Conservation (phyloP, 2,113 vertebrate genomes). For the Mesoclemmys tuberculata region DNA sequence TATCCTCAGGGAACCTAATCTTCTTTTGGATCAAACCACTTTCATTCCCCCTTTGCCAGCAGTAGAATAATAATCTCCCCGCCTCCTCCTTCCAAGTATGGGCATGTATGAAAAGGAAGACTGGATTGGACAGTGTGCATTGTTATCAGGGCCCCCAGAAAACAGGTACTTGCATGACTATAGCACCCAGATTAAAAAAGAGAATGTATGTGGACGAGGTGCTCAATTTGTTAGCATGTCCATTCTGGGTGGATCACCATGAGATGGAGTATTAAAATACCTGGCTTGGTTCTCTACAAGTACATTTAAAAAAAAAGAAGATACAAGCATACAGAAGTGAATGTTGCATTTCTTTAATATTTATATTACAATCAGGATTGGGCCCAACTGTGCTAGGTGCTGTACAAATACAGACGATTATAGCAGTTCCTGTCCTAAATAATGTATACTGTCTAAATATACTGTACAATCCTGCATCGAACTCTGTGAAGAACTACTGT, state of each 20-base stretch:
- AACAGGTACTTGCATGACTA: slow-evolving; percentile 61
- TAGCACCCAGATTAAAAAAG: slow-evolving; percentile 28
- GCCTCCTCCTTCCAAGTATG: slow-evolving; percentile 48
- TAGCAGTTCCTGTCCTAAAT: not conserved
- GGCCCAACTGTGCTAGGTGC: not conserved
- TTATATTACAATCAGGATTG: not conserved
- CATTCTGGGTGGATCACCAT: slow-evolving; percentile 45
- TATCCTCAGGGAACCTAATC: slow-evolving; percentile 74
- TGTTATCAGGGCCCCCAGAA: slow-evolving; percentile 59
- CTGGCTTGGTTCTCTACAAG: slow-evolving; percentile 4
- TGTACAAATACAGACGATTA: not conserved
- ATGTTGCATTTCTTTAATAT: not conserved
- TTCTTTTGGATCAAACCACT: slow-evolving; percentile 69
- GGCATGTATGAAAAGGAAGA: slow-evolving; percentile 43
- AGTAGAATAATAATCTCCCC: slow-evolving; percentile 75
- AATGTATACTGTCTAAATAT: not conserved
- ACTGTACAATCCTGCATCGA: not conserved
- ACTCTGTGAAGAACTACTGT: not conserved
- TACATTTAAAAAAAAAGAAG: not conserved
- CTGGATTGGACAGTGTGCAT: slow-evolving; percentile 55
- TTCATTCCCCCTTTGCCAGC: slow-evolving; percentile 74
- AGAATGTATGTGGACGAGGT: slow-evolving; percentile 16
- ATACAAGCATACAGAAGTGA: not conserved
- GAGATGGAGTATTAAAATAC: slow-evolving; percentile 43
- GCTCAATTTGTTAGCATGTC: slow-evolving; percentile 46